Percentiles rank a stretch among this genome's conserved stretches.
Evolutionary conservation across 2,888 invertebrate species (phyloP).

Genomic region (Tetanocera ferruginea): DNA sequence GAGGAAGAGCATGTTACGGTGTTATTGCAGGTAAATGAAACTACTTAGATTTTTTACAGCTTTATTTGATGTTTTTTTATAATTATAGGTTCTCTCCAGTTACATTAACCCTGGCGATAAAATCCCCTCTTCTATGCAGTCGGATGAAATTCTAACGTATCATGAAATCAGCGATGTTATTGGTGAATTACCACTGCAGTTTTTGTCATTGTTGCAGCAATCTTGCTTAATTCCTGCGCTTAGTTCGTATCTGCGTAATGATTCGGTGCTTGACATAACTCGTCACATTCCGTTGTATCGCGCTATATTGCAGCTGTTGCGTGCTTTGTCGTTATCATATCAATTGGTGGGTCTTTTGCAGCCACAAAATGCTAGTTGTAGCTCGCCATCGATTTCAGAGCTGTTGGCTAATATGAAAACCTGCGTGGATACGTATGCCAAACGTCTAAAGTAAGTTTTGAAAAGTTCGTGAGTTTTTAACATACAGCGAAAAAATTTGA

Average conservation of each 20-base stretch:
- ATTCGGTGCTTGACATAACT: slow-evolving; percentile 98
- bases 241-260: slow-evolving; percentile 91
- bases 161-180: slow-evolving; percentile 68
- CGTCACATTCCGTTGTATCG: slow-evolving; percentile 94
- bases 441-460: slow-evolving; percentile 79
- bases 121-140: slow-evolving; percentile 68
- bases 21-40: slow-evolving; percentile 74
- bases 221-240: slow-evolving; percentile 90
- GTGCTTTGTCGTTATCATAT: slow-evolving; percentile 79
- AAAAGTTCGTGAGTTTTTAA: background rate
- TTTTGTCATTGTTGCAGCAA: slow-evolving; percentile 82
- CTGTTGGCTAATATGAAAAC: slow-evolving; percentile 89
- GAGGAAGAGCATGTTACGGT: slow-evolving; percentile 96
- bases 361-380: slow-evolving; percentile 70
- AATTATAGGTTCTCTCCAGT: slow-evolving; percentile 81
- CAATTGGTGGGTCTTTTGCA: slow-evolving; percentile 77
- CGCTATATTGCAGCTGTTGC: slow-evolving; percentile 84
- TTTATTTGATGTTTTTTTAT: slow-evolving; percentile 14
- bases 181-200: slow-evolving; percentile 77
- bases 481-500: background rate
- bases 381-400: slow-evolving; percentile 78
- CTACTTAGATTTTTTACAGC: too few relatives aligned
- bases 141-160: slow-evolving; percentile 65
- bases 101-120: slow-evolving; percentile 84
- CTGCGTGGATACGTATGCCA: slow-evolving; percentile 93